Conservation (phyloP, 2,888 invertebrate genomes). For the Cloeon dipterum region DNA sequence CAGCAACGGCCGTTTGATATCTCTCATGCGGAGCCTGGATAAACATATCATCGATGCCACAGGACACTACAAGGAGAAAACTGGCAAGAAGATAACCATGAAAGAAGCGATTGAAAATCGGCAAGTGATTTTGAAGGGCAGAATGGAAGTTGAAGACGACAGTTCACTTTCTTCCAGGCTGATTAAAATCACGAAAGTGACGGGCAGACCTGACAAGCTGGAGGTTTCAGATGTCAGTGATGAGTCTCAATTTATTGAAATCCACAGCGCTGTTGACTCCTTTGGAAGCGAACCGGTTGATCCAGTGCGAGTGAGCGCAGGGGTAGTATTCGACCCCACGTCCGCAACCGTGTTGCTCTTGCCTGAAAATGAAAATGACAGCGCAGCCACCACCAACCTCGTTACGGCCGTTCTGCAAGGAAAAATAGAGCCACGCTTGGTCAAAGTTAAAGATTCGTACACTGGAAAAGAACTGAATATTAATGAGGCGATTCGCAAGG, state of each 20-base stretch:
- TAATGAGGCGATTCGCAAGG: conserved; percentile 50
- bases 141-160: conserved; percentile 8
- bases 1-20: conserved; percentile 38
- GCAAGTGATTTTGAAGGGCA: conserved; percentile 33
- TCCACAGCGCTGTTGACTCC: conserved; percentile 20
- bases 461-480: conserved; percentile 40
- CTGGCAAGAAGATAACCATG: conserved; percentile 37
- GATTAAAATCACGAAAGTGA: conserved; percentile 46
- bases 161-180: conserved; percentile 24
- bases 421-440: conserved; percentile 37
- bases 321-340: conserved; percentile 55
- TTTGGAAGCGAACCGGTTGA: conserved; percentile 22
- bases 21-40: conserved; percentile 48
- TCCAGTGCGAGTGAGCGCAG: conserved; percentile 46
- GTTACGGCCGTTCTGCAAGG: conserved; percentile 55
- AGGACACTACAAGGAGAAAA: conserved; percentile 39
- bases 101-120: conserved; percentile 44
- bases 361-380: conserved; percentile 29
- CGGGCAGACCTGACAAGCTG: conserved; percentile 45
- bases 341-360: conserved; percentile 51
- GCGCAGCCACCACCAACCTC: conserved; percentile 33
- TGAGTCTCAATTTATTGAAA: conserved; percentile 23
- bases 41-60: conserved; percentile 52
- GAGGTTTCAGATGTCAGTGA: conserved; percentile 35
- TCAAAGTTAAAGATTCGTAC: conserved; percentile 44